Evolutionary conservation across 2,113 vertebrate species (phyloP).

Genomic region (Chinchilla lanigera): DNA sequence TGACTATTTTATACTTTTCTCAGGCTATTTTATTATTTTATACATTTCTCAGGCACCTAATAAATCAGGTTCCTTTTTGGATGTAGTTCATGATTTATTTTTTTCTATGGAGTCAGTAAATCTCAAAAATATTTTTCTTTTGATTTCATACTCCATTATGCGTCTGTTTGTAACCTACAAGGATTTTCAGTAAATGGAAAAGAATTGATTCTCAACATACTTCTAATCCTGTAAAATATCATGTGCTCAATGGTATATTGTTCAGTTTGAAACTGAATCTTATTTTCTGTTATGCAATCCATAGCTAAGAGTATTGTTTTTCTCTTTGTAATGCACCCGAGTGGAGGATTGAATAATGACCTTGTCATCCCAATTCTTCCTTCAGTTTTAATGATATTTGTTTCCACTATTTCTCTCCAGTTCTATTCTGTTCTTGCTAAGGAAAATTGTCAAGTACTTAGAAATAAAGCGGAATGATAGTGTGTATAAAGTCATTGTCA

Average conservation of each 20-base stretch:
- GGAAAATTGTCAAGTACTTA: neutral
- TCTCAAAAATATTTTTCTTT: slow-evolving; percentile 44
- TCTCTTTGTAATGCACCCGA: neutral
- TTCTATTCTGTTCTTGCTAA: neutral
- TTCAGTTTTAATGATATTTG: slow-evolving; percentile 51
- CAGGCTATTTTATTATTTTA: slow-evolving; percentile 43
- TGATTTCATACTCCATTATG: neutral
- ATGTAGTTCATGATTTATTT: neutral
- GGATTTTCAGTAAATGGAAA: slow-evolving; percentile 45
- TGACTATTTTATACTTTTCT: slow-evolving; percentile 62
- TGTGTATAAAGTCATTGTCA: neutral
- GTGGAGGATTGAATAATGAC: neutral
- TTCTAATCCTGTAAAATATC: slow-evolving; percentile 46
- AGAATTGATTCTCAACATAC: slow-evolving; percentile 12
- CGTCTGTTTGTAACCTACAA: slow-evolving; percentile 12
- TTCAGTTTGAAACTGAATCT: slow-evolving; percentile 7
- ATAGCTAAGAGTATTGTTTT: neutral
- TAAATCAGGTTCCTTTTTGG: slow-evolving; percentile 40
- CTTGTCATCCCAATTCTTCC: neutral
- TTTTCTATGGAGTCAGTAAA: slow-evolving; percentile 35
- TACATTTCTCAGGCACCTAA: slow-evolving; percentile 43
- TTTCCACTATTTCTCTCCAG: neutral
- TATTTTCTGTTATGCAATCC: slow-evolving; percentile 17
- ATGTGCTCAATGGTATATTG: neutral
- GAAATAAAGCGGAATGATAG: neutral